Conservation (phyloP, 1,140 invertebrate genomes). For the Hypsibius dujardini region DNA sequence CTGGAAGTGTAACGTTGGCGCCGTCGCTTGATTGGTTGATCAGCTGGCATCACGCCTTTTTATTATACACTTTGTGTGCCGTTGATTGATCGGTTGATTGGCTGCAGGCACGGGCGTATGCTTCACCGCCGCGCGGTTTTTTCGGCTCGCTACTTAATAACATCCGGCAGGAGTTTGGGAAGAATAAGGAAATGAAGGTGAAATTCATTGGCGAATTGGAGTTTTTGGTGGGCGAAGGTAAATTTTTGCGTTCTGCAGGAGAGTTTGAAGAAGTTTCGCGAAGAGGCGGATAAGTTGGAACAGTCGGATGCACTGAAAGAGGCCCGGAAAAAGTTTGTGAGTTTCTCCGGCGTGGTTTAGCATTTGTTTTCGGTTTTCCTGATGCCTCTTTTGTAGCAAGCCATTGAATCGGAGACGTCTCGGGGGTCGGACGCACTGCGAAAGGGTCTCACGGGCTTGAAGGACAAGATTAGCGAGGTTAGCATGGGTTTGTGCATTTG, state of each 20-base stretch:
- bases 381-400: slow-evolving; percentile 38
- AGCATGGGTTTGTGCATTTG: slow-evolving; percentile 4
- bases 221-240: slow-evolving; percentile 15
- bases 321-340: slow-evolving; percentile 46
- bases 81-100: no score
- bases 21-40: no score
- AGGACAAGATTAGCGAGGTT: slow-evolving; percentile 61
- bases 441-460: slow-evolving; percentile 50
- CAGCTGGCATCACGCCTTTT: no score
- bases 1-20: no score
- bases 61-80: no score
- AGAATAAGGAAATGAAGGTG: slow-evolving; percentile 93
- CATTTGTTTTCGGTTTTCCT: slow-evolving; percentile 18
- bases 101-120: no score
- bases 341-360: slow-evolving; percentile 22
- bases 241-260: slow-evolving; percentile 39
- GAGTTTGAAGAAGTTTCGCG: slow-evolving; percentile 80
- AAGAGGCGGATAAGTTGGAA: slow-evolving; percentile 92
- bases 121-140: slow-evolving; percentile 39
- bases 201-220: neutral
- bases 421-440: slow-evolving; percentile 34
- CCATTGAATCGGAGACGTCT: slow-evolving; percentile 58
- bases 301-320: slow-evolving; percentile 86
- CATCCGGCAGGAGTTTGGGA: slow-evolving; percentile 74
- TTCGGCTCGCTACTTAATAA: slow-evolving; percentile 77